Base-by-base conservation (phyloP, 2,113 vertebrate species). In the Plecturocebus donacophilus region DNA sequence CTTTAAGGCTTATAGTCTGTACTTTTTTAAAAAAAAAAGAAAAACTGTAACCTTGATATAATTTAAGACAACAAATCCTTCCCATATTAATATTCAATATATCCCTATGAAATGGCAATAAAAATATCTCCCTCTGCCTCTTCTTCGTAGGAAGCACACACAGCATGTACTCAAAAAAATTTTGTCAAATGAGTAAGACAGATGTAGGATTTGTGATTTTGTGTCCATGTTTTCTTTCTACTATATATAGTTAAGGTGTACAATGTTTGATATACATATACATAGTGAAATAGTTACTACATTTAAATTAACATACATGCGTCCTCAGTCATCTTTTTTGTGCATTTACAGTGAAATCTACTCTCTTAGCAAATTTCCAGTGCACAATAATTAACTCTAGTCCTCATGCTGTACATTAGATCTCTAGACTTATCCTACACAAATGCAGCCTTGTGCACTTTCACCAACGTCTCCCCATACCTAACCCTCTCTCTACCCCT, bases 31-130 rank as follows among this genome's bases (percentile, higher is more conserved):
- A 82, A 68, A 68, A 40, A 82, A 68, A 68, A 40, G 25, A 70
- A 64, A 64, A 64, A 64, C 27, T 30, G 13, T 79, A 81, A 75
- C 52, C 49, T 35, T 61, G 8, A 73, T n/a, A 45, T n/a, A 66
- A 85, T 90, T 49, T 91, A 92, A 85, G 25, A 38, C 21, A 25
- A 66, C 11, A 91, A 66, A 83, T 73, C 1, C 35, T 27, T 93
- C 75, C 71, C 20, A 77, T 40, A n/a, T 35, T 68, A 95, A 85
- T 35, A 79, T 91, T 93, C 52, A 83, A 87, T 94, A 64, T 66
- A 77, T 61, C 20, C 20, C 32, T 90, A 19, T 19, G 52, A 95
- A 91, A 93, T 52, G 70, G 30, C 54, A 87, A 81, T 83, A 76
- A 73, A 95, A 76, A 38, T 8, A 77, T 30, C 12, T 68, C 35